phyloP scores from a whole-genome alignment of 2,888 invertebrate species.

The Agonum fuliginosum region DNA sequence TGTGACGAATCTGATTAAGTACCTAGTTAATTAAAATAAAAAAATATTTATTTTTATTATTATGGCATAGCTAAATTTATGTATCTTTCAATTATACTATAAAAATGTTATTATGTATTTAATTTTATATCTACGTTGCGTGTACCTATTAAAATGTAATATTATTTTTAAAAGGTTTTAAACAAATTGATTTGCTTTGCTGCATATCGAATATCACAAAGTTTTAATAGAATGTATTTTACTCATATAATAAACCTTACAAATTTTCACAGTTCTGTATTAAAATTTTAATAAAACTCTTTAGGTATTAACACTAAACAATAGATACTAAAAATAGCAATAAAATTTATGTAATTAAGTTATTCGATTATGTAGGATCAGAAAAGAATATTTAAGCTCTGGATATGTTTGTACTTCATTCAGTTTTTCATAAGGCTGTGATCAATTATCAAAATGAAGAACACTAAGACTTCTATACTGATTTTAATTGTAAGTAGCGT shows the following conservation, averaged over 20 bases:
- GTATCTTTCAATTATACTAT: too few species aligned
- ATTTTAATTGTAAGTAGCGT: too few species aligned
- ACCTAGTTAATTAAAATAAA: neutral
- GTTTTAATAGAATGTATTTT: neutral
- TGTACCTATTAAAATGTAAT: too few species aligned
- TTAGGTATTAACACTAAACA: neutral
- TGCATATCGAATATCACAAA: too few species aligned
- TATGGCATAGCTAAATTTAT: too few species aligned
- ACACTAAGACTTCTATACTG: too few species aligned
- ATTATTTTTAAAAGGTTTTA: too few species aligned
- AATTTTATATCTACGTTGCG: too few species aligned
- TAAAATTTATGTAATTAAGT: neutral
- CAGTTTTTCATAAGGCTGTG: too few species aligned
- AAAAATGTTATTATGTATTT: too few species aligned
- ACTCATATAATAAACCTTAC: neutral
- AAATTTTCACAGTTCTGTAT: neutral
- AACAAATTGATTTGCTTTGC: neutral
- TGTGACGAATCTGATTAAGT: constrained; percentile 41
- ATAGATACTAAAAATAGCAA: neutral
- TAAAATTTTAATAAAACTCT: neutral
- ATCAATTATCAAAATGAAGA: too few species aligned
- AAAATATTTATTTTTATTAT: neutral
- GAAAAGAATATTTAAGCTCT: neutral
- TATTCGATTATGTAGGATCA: neutral
- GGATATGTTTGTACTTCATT: too few species aligned